Percentiles rank a stretch among this genome's conserved stretches.
Conservation (phyloP, 1,140 invertebrate genomes). For the Pemphigus obesinymphae region DNA sequence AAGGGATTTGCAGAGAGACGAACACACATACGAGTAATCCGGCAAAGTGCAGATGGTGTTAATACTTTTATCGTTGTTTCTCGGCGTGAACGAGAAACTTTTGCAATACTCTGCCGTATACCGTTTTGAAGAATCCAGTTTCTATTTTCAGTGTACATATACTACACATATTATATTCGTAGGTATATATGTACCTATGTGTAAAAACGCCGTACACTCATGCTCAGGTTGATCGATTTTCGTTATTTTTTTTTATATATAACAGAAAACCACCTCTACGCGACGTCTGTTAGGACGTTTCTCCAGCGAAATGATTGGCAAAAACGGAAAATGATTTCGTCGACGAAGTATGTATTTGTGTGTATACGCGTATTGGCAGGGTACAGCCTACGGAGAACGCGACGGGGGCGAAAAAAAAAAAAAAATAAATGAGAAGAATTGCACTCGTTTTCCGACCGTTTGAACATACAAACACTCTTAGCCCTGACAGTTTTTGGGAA, state of each 20-base stretch:
- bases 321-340: constrained; percentile 26
- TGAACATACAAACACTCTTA: constrained; percentile 40
- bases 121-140: constrained; percentile 22
- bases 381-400: not conserved
- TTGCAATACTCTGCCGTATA: not conserved
- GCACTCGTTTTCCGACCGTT: constrained; percentile 25
- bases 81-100: constrained; percentile 11
- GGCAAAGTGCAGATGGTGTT: constrained; percentile 24
- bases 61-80: constrained; percentile 37
- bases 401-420: not conserved
- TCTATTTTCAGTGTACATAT: not conserved
- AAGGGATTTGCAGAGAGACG: not conserved
- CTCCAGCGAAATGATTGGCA: not conserved
- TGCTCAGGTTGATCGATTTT: no score
- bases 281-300: not conserved
- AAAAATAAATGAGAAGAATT: not conserved
- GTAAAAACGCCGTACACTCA: no score
- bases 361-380: not conserved
- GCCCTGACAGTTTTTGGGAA: constrained; percentile 1
- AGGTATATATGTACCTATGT: not conserved
- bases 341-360: no score
- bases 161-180: not conserved
- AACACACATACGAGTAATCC: constrained; percentile 4
- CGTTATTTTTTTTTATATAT: not conserved
- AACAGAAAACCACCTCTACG: not conserved